These are phyloP conservation scores for Phainopepla nitens DNA, from an alignment of 2,113 vertebrate genomes.

Conservation along the genomic window DNA sequence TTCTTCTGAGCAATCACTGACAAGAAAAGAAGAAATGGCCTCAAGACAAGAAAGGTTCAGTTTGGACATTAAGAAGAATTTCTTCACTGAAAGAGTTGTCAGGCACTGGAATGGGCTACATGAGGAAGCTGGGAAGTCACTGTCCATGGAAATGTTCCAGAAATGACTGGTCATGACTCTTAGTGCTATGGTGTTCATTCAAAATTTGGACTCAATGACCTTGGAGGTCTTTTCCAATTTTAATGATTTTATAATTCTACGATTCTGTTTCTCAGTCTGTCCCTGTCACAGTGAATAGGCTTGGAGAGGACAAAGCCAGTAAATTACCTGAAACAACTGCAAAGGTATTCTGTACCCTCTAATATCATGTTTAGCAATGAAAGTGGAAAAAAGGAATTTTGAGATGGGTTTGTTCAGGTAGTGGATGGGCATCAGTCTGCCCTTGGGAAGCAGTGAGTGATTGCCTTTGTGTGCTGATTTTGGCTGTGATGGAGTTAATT, in stretches of 20 bases:
- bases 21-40: not conserved
- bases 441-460: not conserved
- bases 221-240: not conserved
- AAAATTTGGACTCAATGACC: not conserved
- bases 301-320: not conserved
- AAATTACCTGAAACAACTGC: not conserved
- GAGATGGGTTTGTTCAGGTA: not conserved
- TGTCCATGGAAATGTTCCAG: not conserved
- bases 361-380: rapidly evolving
- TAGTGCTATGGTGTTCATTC: not conserved
- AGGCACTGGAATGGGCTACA: not conserved
- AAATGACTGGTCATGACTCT: not conserved
- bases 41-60: not conserved
- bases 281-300: not conserved
- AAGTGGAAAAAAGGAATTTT: not conserved
- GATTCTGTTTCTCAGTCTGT: too few relatives aligned
- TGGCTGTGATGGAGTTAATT: not conserved
- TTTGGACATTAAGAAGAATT: not conserved
- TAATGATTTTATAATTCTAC: not conserved
- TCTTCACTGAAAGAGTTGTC: not conserved
- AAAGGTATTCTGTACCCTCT: not conserved
- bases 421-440: not conserved
- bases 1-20: not conserved
- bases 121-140: too few relatives aligned
- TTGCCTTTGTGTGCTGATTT: not conserved